Percentiles rank a stretch among this genome's conserved stretches.
phyloP scores from a whole-genome alignment of 2,888 invertebrate species.

The Branchipolynoe longqiensis region DNA sequence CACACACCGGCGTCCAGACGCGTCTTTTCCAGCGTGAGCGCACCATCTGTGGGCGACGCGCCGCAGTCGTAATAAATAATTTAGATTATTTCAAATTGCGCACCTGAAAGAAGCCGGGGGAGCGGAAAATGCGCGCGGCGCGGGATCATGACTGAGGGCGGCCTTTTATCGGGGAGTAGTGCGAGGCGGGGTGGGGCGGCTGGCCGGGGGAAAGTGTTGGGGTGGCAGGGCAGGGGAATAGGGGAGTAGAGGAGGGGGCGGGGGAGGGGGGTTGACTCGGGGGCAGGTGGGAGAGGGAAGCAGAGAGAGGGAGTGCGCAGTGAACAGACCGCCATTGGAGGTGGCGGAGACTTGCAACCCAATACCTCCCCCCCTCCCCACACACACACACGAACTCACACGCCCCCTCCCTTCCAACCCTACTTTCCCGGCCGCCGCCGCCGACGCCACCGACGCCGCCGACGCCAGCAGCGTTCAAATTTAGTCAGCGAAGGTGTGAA shows the following conservation, averaged over 20 bases:
- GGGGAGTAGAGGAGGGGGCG: background rate
- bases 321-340: slow-evolving; percentile 6
- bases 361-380: background rate
- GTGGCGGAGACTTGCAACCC: slow-evolving; percentile 35
- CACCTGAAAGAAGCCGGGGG: slow-evolving; percentile 16
- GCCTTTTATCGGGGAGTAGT: background rate
- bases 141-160: slow-evolving; percentile 1
- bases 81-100: slow-evolving; percentile 56
- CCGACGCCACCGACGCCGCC: slow-evolving; percentile 21
- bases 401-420: slow-evolving; percentile 5
- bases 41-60: slow-evolving; percentile 35
- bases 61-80: slow-evolving; percentile 47
- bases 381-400: background rate
- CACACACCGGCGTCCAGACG: slow-evolving; percentile 24
- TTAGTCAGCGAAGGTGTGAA: slow-evolving; percentile 37
- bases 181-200: background rate
- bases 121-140: slow-evolving; percentile 28
- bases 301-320: background rate
- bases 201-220: background rate
- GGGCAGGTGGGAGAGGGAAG: slow-evolving; percentile 39
- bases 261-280: background rate
- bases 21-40: slow-evolving; percentile 55
- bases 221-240: background rate
- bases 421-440: too few relatives aligned
- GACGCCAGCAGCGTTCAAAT: slow-evolving; percentile 23